Conservation (phyloP, 2,797 vertebrate species). For the Rhinophrynus dorsalis region DNA sequence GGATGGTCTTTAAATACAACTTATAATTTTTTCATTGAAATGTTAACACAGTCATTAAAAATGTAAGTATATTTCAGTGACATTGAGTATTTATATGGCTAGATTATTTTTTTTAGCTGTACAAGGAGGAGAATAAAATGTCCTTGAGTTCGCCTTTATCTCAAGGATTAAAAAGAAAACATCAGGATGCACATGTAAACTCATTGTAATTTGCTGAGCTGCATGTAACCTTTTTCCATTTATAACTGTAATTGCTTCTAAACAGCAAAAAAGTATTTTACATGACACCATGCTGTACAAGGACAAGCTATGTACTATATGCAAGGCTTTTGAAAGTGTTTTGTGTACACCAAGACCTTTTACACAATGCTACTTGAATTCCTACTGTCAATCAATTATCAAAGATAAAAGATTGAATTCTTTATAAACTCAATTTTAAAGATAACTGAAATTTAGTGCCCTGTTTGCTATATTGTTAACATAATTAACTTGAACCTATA, state of each 20-base stretch:
- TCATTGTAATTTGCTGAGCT: conserved; percentile 56
- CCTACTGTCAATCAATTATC: conserved; percentile 40
- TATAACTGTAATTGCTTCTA: conserved; percentile 62
- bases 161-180: conserved; percentile 53
- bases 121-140: conserved; percentile 46
- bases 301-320: conserved; percentile 49
- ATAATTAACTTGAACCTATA: conserved; percentile 29
- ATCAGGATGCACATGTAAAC: conserved; percentile 52
- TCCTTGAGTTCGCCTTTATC: conserved; percentile 60
- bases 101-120: conserved; percentile 44
- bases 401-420: conserved; percentile 45
- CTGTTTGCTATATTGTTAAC: conserved; percentile 15
- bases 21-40: no score
- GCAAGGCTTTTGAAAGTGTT: conserved; percentile 48
- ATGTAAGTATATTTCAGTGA: no score
- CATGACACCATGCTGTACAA: conserved; percentile 51
- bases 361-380: conserved; percentile 35
- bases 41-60: no score
- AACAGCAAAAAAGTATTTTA: conserved; percentile 56
- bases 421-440: conserved; percentile 29
- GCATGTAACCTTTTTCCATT: conserved; percentile 45
- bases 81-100: no score
- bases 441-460: conserved; percentile 25
- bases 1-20: no score
- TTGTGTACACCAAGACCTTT: conserved; percentile 48